phyloP scores from a whole-genome alignment of 2,888 invertebrate genomes.

The Lapara coniferarum region DNA sequence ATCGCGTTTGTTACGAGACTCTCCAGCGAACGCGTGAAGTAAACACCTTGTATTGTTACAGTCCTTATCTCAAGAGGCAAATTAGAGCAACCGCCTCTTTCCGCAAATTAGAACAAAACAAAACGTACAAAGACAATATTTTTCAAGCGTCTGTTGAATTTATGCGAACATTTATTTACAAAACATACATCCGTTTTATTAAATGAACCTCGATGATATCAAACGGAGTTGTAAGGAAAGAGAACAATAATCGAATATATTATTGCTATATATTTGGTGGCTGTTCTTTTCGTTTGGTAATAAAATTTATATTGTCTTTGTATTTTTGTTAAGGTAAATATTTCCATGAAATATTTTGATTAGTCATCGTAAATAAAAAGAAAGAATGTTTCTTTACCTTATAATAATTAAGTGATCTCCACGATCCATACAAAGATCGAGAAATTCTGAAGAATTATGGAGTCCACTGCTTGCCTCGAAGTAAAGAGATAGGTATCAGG shows the following conservation, averaged over 20 bases:
- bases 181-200: conserved; percentile 35
- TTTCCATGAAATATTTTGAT: neutral
- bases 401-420: too few species aligned
- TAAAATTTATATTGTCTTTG: neutral
- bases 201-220: conserved; percentile 28
- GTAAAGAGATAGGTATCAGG: too few species aligned
- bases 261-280: conserved; percentile 2
- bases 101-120: conserved; percentile 58
- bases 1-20: conserved; percentile 51
- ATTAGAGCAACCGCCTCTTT: conserved; percentile 48
- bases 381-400: neutral
- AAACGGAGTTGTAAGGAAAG: conserved; percentile 16
- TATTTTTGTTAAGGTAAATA: neutral
- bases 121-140: conserved; percentile 52
- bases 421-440: too few species aligned
- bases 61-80: conserved; percentile 56
- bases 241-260: conserved; percentile 21
- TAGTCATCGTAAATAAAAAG: neutral
- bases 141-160: conserved; percentile 42
- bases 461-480: too few species aligned
- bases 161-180: conserved; percentile 45
- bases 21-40: conserved; percentile 47
- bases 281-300: neutral
- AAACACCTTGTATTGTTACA: conserved; percentile 59
- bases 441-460: too few species aligned